Evolutionary conservation across 2,888 invertebrate genomes (phyloP).

Genomic region (Netelia melanura): DNA sequence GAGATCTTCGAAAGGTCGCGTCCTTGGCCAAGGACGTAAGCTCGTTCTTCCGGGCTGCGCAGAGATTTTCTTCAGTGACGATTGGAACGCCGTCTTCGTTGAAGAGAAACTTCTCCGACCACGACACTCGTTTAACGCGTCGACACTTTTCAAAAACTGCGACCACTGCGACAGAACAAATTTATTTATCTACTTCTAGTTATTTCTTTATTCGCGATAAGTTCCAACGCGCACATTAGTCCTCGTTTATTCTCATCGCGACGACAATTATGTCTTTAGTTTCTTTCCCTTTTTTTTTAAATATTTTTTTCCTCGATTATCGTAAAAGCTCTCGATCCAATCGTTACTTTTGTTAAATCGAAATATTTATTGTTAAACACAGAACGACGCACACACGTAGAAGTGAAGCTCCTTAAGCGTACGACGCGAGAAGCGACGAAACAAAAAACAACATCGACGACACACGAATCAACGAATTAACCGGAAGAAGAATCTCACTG

Average conservation of each 20-base stretch:
- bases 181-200: neutral
- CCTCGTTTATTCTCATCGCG: slow-evolving; percentile 3
- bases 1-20: slow-evolving; percentile 31
- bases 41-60: slow-evolving; percentile 32
- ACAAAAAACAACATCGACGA: slow-evolving; percentile 21
- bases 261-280: neutral
- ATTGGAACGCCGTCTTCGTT: neutral
- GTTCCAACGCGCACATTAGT: neutral
- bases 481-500: too few species aligned
- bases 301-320: neutral
- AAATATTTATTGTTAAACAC: slow-evolving; percentile 12
- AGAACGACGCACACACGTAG: slow-evolving; percentile 25
- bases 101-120: neutral
- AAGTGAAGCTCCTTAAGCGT: neutral
- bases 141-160: neutral
- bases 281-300: neutral
- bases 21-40: neutral
- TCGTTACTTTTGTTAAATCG: slow-evolving; percentile 1
- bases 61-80: slow-evolving; percentile 13
- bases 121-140: neutral
- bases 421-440: neutral
- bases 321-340: neutral
- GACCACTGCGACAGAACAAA: neutral
- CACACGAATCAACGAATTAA: neutral
- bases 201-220: neutral